These are phyloP conservation scores for Microtus richardsoni DNA, from an alignment of 2,113 vertebrate genomes.

Conservation along the genomic window DNA sequence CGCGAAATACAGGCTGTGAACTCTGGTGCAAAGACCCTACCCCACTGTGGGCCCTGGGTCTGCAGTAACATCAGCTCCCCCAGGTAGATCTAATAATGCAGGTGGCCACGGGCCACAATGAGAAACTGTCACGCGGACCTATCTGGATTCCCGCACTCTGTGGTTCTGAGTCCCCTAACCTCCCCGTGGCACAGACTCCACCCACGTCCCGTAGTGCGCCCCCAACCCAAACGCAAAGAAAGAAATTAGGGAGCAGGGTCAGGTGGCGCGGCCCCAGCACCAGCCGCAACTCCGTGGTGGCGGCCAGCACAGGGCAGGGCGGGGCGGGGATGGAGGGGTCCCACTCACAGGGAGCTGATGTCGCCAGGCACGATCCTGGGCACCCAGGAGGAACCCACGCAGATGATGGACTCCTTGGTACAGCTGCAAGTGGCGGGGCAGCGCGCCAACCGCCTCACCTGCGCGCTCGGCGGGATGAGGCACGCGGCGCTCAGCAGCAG, in stretches of 20 bases:
- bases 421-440: slow-evolving; percentile 95
- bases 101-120: slow-evolving; percentile 50
- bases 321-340: slow-evolving; percentile 41
- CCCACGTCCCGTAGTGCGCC: slow-evolving; percentile 31
- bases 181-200: not conserved
- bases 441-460: slow-evolving; percentile 87
- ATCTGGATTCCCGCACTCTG: not conserved
- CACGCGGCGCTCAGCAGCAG: slow-evolving; percentile 76
- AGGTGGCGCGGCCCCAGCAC: slow-evolving; percentile 11
- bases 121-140: slow-evolving; percentile 36
- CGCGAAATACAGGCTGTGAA: not conserved
- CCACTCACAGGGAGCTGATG: slow-evolving; percentile 95
- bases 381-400: slow-evolving; percentile 93
- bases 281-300: slow-evolving; percentile 42
- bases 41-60: not conserved
- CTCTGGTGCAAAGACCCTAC: not conserved
- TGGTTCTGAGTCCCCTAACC: not conserved
- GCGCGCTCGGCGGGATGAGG: slow-evolving; percentile 75
- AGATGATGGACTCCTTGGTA: slow-evolving; percentile 96
- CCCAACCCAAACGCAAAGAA: slow-evolving; percentile 12
- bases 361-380: slow-evolving; percentile 91
- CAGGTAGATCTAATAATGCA: slow-evolving; percentile 22
- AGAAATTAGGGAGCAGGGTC: not conserved
- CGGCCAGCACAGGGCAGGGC: not conserved
- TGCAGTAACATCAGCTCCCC: not conserved